Percentiles rank a stretch among this genome's conserved stretches.
Evolutionary conservation across 2,797 vertebrate species (phyloP).

Genomic region (Aulostomus chinensis): DNA sequence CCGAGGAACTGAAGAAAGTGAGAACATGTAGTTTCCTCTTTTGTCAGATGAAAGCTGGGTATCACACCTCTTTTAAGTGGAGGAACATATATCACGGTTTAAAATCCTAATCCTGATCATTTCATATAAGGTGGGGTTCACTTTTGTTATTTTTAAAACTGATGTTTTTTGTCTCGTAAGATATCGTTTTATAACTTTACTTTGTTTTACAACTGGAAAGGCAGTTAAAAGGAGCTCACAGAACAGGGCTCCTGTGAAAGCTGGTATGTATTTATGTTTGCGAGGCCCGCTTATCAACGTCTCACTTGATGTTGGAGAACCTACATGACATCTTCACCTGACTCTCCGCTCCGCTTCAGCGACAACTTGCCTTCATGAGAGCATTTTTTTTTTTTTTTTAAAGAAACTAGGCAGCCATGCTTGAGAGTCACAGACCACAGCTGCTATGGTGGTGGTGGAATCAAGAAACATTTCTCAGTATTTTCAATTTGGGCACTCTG

Average conservation of each 20-base stretch:
- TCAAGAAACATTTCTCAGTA: constrained; percentile 45
- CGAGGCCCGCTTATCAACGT: constrained; percentile 44
- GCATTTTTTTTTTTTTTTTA: constrained; percentile 7
- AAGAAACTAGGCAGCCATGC: not conserved
- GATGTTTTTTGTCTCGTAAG: constrained; percentile 11
- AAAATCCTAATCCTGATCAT: not conserved
- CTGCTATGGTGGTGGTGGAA: constrained; percentile 11
- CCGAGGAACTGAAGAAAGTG: not conserved
- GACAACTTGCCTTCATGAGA: constrained; percentile 17
- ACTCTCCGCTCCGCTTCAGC: constrained; percentile 24
- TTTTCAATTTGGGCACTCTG: constrained; percentile 34
- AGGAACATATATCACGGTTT: not conserved
- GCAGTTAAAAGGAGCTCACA: constrained; percentile 9
- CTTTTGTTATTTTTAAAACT: not conserved
- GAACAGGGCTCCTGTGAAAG: constrained; percentile 17
- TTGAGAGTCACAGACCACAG: constrained; percentile 19
- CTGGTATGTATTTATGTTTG: constrained; percentile 26
- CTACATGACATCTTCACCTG: constrained; percentile 33
- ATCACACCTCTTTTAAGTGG: constrained; percentile 1
- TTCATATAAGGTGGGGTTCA: not conserved
- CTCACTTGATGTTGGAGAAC: constrained; percentile 38
- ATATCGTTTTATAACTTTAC: constrained; percentile 4
- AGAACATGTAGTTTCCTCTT: constrained; percentile 9
- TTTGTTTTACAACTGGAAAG: constrained; percentile 21
- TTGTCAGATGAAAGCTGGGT: not conserved